Evolutionary conservation across 1,140 invertebrate genomes (phyloP).

Genomic region (Apocrypta bakeri): DNA sequence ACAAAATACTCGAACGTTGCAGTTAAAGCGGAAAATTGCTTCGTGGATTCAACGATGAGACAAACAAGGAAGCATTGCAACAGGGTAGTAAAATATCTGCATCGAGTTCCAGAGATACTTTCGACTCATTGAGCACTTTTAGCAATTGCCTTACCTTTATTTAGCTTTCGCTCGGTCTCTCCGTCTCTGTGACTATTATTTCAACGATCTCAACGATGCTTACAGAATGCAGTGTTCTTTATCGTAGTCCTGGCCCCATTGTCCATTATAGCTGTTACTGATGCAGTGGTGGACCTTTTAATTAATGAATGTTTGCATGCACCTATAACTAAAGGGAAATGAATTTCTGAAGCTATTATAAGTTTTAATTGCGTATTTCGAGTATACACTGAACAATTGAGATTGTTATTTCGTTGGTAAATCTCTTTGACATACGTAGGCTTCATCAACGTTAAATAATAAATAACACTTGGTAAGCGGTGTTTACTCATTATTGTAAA

Average conservation of each 20-base stretch:
- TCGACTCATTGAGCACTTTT: slow-evolving; percentile 30
- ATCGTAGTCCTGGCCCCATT: background rate
- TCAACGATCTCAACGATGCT: no score
- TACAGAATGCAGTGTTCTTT: no score
- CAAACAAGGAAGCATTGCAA: background rate
- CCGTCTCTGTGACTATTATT: no score
- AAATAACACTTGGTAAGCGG: no score
- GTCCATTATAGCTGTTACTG: background rate
- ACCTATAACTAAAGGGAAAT: background rate
- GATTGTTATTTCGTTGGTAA: background rate
- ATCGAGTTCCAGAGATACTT: slow-evolving; percentile 20
- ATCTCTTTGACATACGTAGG: no score
- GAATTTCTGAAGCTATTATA: slow-evolving; percentile 31
- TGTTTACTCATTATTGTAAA: background rate
- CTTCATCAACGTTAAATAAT: no score
- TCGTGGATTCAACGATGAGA: background rate
- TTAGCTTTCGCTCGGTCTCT: slow-evolving; percentile 17
- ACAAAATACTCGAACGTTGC: background rate
- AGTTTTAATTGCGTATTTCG: slow-evolving; percentile 21
- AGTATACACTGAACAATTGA: background rate
- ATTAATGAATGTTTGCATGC: slow-evolving; percentile 13
- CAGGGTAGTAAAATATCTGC: no score
- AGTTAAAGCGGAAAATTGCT: no score
- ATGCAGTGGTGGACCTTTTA: background rate
- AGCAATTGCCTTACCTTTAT: background rate